Percentiles rank a stretch among this genome's conserved stretches.
Evolutionary conservation across 2,888 invertebrate species (phyloP).

Genomic region (Iselma pallidipennis): DNA sequence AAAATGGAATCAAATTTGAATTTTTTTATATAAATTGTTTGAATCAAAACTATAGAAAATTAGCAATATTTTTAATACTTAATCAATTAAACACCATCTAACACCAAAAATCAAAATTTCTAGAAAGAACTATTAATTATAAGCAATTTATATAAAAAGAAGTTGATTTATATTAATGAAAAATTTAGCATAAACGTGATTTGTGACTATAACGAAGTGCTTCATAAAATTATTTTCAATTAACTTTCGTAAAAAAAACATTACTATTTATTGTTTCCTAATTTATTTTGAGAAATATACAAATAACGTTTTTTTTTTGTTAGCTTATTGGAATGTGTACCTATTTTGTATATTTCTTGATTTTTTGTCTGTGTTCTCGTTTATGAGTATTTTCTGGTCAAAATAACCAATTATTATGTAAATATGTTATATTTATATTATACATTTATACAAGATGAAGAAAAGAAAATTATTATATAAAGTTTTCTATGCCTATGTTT

Average conservation of each 20-base stretch:
- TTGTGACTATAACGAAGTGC: conserved; percentile 38
- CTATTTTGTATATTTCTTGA: conserved; percentile 41
- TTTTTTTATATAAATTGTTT: conserved; percentile 16
- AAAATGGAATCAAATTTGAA: background rate
- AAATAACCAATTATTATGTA: conserved; percentile 51
- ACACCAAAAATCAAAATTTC: too few species aligned
- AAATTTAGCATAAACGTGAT: conserved; percentile 9
- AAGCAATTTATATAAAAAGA: conserved; percentile 14
- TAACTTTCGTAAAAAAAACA: too few species aligned
- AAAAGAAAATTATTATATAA: too few species aligned
- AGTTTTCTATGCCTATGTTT: conserved; percentile 46
- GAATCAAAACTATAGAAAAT: background rate
- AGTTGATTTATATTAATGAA: background rate
- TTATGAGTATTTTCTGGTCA: conserved; percentile 55
- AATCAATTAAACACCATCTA: background rate
- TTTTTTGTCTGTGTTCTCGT: conserved; percentile 46
- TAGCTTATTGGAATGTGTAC: conserved; percentile 8
- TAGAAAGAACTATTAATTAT: too few species aligned
- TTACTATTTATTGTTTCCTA: conserved; percentile 23
- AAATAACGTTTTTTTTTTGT: conserved; percentile 17
- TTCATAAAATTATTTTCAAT: conserved; percentile 19
- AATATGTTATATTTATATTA: conserved; percentile 52
- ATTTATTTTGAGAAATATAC: conserved; percentile 35
- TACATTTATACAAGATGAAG: conserved; percentile 39
- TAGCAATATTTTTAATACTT: background rate